Evolutionary conservation across 1,140 invertebrate genomes (phyloP), one percentile per base, ranked within the genome.

Genomic region (Harlomillsia oculata): DNA sequence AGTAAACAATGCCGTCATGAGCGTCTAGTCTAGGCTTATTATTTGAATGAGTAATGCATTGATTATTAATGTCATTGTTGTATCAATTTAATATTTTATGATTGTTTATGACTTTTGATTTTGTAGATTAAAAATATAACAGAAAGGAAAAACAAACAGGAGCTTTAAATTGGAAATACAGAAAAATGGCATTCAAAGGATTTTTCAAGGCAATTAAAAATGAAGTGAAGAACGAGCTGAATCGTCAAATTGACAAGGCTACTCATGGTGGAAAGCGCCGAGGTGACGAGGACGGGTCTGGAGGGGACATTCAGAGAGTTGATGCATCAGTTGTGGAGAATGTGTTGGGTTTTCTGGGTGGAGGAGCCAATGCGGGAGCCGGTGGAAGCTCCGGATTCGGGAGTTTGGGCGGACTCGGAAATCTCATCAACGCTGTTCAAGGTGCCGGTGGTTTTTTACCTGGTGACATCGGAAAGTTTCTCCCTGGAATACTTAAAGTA

Each of bases 131-230:
- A 59, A 59, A 43, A 13, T 46, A 59, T 14, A 53, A 41, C 29
- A 39, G 13, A 41, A 18, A 16, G 16, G 8, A 14, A 6, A 8
- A 16, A 20, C n/a, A 41, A 41, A 16, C 39, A 41, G 39, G n/a
- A 9, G 39, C 21, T 6, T 14, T 20, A 41, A 20, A 41, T 9
- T 9, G 16, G 39, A 6, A 18, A 16, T 18, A 9, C 39, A 14
- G n/a, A 41, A 9, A 9, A 20, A 65, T 65, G 63, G 55, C 63
- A 9, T 65, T 65, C 32, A 62, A 65, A 30, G 59, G 63, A 41
- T 65, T 65, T 37, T 62, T 65, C 43, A 65, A 65, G 23, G 51
- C 54, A 14, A 59, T 65, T 5, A 65, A 61, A 39, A 59, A 61
- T 18, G 63, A 62, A 41, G 48, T 62, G n/a, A 49, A 23, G 18